Evolutionary conservation across 2,113 vertebrate genomes (phyloP), one percentile per base, ranked within the genome.

Genomic region (Trichomycterus rosablanca): DNA sequence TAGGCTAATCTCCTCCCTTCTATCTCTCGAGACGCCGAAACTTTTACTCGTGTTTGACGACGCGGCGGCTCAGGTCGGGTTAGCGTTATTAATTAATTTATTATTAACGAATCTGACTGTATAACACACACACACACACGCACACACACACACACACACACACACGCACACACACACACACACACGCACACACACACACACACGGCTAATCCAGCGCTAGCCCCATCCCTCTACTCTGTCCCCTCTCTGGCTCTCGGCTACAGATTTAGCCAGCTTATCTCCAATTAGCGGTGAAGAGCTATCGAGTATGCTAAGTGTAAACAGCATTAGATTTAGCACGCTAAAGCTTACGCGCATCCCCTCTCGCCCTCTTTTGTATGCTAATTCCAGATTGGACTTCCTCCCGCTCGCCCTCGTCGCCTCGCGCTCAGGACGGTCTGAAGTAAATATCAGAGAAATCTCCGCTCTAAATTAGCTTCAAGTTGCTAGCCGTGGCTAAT

Each of bases 241-340:
- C 73, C 69, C 78, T 74, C 59, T 78, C 49, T 26, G 67, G 60
- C 79, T 71, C 34, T 57, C 40, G 20, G 57, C 49, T 34, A 5
- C 26, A 50, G 55, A 67, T 66, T 63, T 53, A 62, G n/a, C 32
- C 43, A 26, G 63, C 63, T 70, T 59, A 54, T 55, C 46, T 70
- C 26, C 40, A 72, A 70, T 70, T 64, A 67, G 50, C 71, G 76
- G 57, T 85, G 79, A 81, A 71, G 55, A 80, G 64, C 76, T 76
- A 76, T 71, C 73, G 75, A 78, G 76, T 73, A 75, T 77, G 75
- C 76, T 63, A 73, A 39, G 59, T 63, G 77, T 77, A 87, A 85
- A 83, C 84, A 79, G 2, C 84, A 86, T 86, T 87, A 88, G 81
- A 81, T 83, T 78, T 71, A 71, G 74, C 77, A 78, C 74, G 80